phyloP scores from a whole-genome alignment of 2,888 invertebrate species.

The Amphipyra berbera region DNA sequence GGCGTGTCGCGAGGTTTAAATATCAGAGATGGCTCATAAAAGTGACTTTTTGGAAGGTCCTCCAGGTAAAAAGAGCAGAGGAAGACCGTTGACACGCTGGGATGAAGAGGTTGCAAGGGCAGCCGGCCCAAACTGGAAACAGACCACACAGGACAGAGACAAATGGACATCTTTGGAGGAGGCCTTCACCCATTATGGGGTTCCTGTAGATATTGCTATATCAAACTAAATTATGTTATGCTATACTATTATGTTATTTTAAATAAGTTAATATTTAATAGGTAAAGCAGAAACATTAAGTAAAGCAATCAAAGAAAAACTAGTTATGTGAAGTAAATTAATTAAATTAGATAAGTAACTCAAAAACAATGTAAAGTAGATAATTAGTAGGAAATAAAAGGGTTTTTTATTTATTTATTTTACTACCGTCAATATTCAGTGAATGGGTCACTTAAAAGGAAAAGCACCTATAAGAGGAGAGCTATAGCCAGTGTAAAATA shows the following conservation, averaged over 20 bases:
- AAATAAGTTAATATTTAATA: background rate
- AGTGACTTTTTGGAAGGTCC: background rate
- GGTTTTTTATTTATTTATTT: no score
- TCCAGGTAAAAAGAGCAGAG: no score
- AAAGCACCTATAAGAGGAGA: background rate
- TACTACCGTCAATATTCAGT: no score
- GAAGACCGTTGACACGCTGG: background rate
- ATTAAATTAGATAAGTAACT: background rate
- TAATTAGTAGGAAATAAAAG: no score
- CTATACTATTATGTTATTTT: background rate
- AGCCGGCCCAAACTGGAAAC: background rate
- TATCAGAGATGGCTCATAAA: no score
- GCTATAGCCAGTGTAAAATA: background rate
- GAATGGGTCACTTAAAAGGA: background rate
- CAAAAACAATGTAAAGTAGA: background rate
- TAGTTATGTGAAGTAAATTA: background rate
- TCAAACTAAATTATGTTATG: background rate
- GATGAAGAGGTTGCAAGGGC: background rate
- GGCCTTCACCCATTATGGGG: background rate
- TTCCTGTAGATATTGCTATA: background rate
- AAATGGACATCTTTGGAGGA: background rate
- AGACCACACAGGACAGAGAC: no score
- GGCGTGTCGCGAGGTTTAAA: no score
- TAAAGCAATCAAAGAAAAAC: no score
- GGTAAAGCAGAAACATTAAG: no score